Percentiles rank a stretch among this genome's conserved stretches.
These are phyloP conservation scores for Corythornis vintsioides DNA, from an alignment of 2,113 vertebrate genomes.

Conservation along the genomic window DNA sequence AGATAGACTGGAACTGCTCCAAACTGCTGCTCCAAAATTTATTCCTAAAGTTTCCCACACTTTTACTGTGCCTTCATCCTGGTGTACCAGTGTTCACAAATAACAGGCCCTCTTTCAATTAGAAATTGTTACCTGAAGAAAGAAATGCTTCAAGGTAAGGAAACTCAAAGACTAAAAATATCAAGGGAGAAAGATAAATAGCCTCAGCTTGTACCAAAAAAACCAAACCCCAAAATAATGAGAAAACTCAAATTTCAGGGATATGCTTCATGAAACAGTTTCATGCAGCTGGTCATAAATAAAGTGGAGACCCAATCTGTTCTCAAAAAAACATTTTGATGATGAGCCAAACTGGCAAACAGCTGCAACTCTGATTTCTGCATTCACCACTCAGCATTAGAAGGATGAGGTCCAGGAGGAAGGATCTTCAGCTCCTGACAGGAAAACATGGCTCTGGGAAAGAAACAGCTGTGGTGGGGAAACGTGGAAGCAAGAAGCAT, in stretches of 20 bases:
- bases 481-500: neutral
- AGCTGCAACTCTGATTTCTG: neutral
- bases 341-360: neutral
- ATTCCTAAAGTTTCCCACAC: neutral
- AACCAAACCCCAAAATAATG: neutral
- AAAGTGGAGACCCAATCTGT: neutral
- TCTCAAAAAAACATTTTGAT: neutral
- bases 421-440: neutral
- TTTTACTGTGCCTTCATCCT: neutral
- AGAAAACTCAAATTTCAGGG: neutral
- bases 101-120: neutral
- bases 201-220: neutral
- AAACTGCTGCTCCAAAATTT: constrained; percentile 14
- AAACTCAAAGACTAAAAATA: neutral
- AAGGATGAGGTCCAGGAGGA: neutral
- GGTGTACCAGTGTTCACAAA: neutral
- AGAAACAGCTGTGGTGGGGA: neutral
- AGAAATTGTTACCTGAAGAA: neutral
- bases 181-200: neutral
- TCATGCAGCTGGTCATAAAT: neutral
- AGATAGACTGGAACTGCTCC: constrained; percentile 59
- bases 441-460: neutral
- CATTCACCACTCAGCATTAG: neutral
- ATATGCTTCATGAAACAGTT: neutral
- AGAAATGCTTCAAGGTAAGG: neutral